Evolutionary conservation across 2,888 invertebrate species (phyloP).

Genomic region (Bellardia bayeri): DNA sequence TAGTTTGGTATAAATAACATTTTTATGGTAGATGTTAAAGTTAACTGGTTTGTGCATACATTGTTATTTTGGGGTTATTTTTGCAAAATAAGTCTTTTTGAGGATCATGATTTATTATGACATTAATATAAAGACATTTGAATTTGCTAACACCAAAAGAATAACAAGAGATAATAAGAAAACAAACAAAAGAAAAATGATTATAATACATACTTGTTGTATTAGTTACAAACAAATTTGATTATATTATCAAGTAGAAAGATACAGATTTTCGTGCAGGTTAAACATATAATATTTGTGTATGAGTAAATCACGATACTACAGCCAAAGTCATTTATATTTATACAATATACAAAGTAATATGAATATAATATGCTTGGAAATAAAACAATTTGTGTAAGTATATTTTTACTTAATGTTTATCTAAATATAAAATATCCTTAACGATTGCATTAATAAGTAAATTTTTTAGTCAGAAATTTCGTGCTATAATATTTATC

Average conservation of each 20-base stretch:
- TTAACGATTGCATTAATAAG: too few relatives aligned
- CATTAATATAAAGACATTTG: constrained; percentile 16
- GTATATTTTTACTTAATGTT: too few relatives aligned
- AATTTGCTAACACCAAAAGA: constrained; percentile 13
- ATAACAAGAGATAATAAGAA: background rate
- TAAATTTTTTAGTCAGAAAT: too few relatives aligned
- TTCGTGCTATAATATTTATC: too few relatives aligned
- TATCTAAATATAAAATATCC: too few relatives aligned
- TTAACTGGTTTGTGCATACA: background rate
- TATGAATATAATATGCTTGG: too few relatives aligned
- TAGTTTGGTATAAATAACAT: background rate
- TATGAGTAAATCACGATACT: background rate
- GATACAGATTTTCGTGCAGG: background rate
- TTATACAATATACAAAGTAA: too few relatives aligned
- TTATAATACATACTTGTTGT: background rate
- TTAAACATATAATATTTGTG: background rate
- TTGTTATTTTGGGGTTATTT: background rate
- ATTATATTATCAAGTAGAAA: constrained; percentile 17
- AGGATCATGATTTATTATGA: constrained; percentile 51
- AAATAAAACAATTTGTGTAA: too few relatives aligned
- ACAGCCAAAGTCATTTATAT: too few relatives aligned
- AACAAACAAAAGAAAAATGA: constrained; percentile 2
- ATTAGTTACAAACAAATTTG: constrained; percentile 8
- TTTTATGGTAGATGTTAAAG: background rate
- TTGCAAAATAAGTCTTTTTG: constrained; percentile 22